A percentile compares a stretch with the other conserved stretches of the same genome.
Evolutionary conservation across 2,113 vertebrate genomes (phyloP).

Genomic region (Pangasianodon hypophthalmus): DNA sequence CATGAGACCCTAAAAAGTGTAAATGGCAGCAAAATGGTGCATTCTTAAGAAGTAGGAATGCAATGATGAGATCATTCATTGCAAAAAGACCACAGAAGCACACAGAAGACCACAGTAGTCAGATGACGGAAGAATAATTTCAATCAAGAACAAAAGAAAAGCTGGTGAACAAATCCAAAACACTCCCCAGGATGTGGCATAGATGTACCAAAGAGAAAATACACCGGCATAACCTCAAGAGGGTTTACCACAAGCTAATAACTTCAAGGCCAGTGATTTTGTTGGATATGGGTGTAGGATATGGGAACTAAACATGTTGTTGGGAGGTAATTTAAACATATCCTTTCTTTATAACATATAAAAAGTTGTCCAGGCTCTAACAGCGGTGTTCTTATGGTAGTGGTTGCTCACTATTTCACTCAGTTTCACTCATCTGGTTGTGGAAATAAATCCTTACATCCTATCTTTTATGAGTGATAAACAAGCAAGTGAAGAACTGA

Average conservation of each 20-base stretch:
- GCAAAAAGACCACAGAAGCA: constrained; percentile 9
- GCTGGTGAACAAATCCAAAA: constrained; percentile 16
- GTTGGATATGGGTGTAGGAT: not conserved
- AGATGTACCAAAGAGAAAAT: constrained; percentile 6
- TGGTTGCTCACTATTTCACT: not conserved
- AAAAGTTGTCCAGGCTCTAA: not conserved
- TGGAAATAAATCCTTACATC: not conserved
- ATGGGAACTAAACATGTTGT: not conserved
- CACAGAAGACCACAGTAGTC: constrained; percentile 1
- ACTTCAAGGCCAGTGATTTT: constrained; percentile 7
- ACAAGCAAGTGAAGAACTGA: not conserved
- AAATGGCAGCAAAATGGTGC: constrained; percentile 10
- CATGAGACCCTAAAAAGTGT: not conserved
- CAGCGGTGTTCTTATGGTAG: not conserved
- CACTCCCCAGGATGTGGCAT: constrained; percentile 15
- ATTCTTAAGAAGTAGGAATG: not conserved
- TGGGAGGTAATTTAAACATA: not conserved
- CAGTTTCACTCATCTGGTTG: not conserved
- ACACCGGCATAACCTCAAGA: constrained; percentile 7
- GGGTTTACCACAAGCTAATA: constrained; percentile 32
- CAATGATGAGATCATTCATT: constrained; percentile 5
- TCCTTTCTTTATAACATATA: not conserved
- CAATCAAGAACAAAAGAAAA: constrained; percentile 15
- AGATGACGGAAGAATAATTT: constrained; percentile 13
- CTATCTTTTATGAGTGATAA: not conserved